Percentiles rank a stretch among this genome's conserved stretches.
Conservation (phyloP, 35 echinoderm and acorn worm species). For the Chiridota heheva region DNA sequence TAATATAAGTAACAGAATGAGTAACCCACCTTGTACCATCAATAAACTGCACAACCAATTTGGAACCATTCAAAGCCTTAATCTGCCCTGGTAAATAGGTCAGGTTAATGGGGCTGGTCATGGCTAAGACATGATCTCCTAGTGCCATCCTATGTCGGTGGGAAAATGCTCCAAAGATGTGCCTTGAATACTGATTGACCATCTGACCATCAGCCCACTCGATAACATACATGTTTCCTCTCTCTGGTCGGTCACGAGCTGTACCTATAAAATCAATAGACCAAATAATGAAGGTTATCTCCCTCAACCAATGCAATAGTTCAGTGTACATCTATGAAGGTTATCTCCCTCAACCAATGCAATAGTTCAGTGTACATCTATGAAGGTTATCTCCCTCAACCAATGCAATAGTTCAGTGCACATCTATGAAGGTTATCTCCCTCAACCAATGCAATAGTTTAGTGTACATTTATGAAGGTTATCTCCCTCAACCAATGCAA, state of each 20-base stretch:
- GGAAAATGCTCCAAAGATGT: constrained; percentile 93
- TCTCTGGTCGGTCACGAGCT: constrained; percentile 57
- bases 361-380: too few species aligned
- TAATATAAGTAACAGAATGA: too few species aligned
- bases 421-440: too few species aligned
- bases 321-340: too few species aligned
- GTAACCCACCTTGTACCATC: constrained; percentile 87
- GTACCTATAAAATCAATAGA: constrained; percentile 50
- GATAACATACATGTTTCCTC: constrained; percentile 56
- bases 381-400: too few species aligned
- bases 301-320: too few species aligned
- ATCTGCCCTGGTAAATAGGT: constrained; percentile 83
- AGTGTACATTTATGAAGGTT: too few species aligned
- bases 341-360: too few species aligned
- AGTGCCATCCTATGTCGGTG: constrained; percentile 71
- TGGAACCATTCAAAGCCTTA: constrained; percentile 44
- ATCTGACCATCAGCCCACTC: constrained; percentile 78
- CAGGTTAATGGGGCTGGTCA: constrained; percentile 56
- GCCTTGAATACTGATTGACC: constrained; percentile 58
- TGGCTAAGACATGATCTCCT: constrained; percentile 85
- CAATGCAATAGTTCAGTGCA: too few species aligned
- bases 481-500: too few species aligned
- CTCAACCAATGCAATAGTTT: too few species aligned
- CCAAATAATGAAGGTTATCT: neutral
- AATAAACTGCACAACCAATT: constrained; percentile 80